Conservation (phyloP, 2,888 invertebrate species). For the Malachius bipustulatus region DNA sequence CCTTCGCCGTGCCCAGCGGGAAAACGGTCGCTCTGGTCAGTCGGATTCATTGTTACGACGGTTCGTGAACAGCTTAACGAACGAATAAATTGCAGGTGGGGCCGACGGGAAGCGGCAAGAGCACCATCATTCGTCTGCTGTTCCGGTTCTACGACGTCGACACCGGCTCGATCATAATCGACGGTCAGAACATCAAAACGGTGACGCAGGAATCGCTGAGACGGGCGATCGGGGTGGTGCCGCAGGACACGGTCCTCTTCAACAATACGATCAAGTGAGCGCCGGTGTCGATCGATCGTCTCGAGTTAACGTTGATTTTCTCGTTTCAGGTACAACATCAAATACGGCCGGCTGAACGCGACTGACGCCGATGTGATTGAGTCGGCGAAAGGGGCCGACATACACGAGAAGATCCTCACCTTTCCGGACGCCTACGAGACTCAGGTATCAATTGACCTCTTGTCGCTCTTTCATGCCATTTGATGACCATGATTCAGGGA, state of each 20-base stretch:
- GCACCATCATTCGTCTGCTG: slow-evolving; percentile 85
- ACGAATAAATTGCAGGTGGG: slow-evolving; percentile 51
- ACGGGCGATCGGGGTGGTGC: slow-evolving; percentile 82
- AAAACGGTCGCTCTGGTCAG: slow-evolving; percentile 69
- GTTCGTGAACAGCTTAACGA: no score
- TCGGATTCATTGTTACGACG: no score
- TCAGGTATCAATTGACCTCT: slow-evolving; percentile 41
- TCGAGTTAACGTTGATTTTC: no score
- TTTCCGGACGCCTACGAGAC: slow-evolving; percentile 86
- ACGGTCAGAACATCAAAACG: slow-evolving; percentile 78
- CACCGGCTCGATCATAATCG: slow-evolving; percentile 74
- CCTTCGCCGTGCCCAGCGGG: slow-evolving; percentile 69
- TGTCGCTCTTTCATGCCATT: no score
- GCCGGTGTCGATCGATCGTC: neutral
- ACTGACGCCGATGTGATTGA: slow-evolving; percentile 70
- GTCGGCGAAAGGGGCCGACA: slow-evolving; percentile 86
- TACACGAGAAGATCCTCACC: slow-evolving; percentile 81
- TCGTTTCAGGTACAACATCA: slow-evolving; percentile 89
- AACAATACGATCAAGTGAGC: slow-evolving; percentile 75
- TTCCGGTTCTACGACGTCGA: slow-evolving; percentile 96
- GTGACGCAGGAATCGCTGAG: slow-evolving; percentile 78
- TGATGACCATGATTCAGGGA: no score
- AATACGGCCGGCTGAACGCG: slow-evolving; percentile 76
- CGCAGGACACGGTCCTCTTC: slow-evolving; percentile 93
- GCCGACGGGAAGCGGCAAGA: slow-evolving; percentile 87